Evolutionary conservation across 1,140 invertebrate species (phyloP).

Genomic region (Pseudachorutes palmiensis): DNA sequence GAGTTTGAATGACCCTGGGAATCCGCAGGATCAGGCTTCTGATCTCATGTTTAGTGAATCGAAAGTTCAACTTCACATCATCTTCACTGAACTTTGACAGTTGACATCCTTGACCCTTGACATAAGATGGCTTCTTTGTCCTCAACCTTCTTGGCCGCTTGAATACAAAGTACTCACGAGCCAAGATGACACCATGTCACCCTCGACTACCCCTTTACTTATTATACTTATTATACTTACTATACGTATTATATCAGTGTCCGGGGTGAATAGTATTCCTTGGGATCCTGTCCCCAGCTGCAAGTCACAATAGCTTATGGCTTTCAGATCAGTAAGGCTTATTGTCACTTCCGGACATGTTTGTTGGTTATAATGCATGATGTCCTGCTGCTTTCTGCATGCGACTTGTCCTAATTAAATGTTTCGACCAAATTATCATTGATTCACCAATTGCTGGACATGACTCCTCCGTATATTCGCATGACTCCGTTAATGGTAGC

Average conservation of each 20-base stretch:
- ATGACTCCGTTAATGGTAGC: not conserved
- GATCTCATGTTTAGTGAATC: not conserved
- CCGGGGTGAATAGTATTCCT: not conserved
- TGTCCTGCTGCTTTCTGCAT: not conserved
- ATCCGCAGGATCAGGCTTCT: not conserved
- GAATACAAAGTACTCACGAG: no score
- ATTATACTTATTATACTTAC: no score
- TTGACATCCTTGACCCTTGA: not conserved
- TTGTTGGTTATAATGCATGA: not conserved
- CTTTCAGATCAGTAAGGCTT: not conserved
- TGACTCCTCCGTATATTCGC: not conserved
- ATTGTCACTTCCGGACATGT: slow-evolving; percentile 3
- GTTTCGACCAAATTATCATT: not conserved
- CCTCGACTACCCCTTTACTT: no score
- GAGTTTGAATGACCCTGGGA: no score
- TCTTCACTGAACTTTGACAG: not conserved
- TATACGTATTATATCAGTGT: not conserved
- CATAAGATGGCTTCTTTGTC: not conserved
- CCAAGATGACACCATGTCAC: no score
- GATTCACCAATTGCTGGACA: not conserved
- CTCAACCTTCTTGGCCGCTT: no score
- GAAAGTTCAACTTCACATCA: not conserved
- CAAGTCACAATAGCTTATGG: not conserved
- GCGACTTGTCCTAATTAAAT: not conserved
- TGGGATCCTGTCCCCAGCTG: not conserved